Percentiles rank a stretch among this genome's conserved stretches.
Evolutionary conservation across 2,113 vertebrate species (phyloP).

Genomic region (Heteronetta atricapilla): DNA sequence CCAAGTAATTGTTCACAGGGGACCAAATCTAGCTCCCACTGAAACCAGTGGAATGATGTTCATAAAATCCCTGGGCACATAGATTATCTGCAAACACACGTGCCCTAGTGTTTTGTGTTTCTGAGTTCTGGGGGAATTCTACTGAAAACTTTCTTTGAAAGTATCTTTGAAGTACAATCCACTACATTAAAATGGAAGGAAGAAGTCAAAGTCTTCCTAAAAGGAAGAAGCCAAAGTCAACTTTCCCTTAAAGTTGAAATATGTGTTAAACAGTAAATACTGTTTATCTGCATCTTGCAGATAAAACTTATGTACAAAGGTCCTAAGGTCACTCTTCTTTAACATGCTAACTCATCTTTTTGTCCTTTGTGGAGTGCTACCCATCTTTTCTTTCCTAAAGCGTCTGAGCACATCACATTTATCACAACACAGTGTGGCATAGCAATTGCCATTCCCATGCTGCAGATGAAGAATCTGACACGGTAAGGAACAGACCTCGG

Average conservation of each 20-base stretch:
- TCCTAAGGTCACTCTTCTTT: background rate
- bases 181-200: background rate
- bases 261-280: background rate
- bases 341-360: background rate
- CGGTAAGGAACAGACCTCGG: background rate
- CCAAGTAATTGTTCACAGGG: background rate
- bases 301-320: background rate
- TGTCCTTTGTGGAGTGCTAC: background rate
- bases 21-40: background rate
- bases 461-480: background rate
- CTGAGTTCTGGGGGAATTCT: background rate
- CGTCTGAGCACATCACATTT: background rate
- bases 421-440: background rate
- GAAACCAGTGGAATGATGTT: background rate
- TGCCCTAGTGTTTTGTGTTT: background rate
- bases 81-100: accelerated
- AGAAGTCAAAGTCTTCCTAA: background rate
- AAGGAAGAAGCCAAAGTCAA: background rate
- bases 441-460: background rate
- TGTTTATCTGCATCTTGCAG: background rate
- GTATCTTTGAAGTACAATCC: background rate
- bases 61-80: background rate
- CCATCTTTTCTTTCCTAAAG: background rate
- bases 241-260: background rate
- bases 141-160: background rate